Evolutionary conservation across 2,888 invertebrate species (phyloP), one percentile per base, ranked within the genome.

Genomic region (Phengaris arion): DNA sequence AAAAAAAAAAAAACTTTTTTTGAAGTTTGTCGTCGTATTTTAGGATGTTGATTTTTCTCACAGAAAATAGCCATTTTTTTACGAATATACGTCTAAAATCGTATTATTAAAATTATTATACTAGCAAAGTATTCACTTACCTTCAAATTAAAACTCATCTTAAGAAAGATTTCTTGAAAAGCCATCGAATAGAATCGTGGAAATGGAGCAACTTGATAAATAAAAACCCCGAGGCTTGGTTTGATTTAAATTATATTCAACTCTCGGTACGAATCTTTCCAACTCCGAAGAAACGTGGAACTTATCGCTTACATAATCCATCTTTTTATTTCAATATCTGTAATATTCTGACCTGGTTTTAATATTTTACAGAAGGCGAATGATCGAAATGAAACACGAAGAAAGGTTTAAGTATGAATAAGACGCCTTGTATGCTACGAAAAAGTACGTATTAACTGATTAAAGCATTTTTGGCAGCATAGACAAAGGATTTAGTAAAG

Each of bases 181-280:
- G 45, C 10, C 64, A 64, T 69, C 15, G 15, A 48, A 48, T 15
- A 69, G 10, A 69, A 48, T 15, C 46, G 8, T 69, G 48, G 48
- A 69, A 69, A 48, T 69, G 48, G 69, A 69, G 69, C 69, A 69
- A 69, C 69, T 48, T 22, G 52, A 35, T 72, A 72, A 72, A 72
- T 51, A 52, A 51, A 15, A 70, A 35, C 72, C 72, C 35, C 35
- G 52, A 52, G 72, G 72, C 72, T 35, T 54, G 54, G 35, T 22
- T 72, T 52, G 52, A 70, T 70, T 70, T 52, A 13, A 72, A 72
- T 72, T 72, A 72, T 72, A 72, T 35, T 35, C 52, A 35, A 72
- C 35, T 48, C 69, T 15, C 22, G 22, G 69, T 48, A 52, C 72
- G n/a, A 51, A 52, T 51, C 51, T 22, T 52, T 22, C 13, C 22